Base-by-base conservation (phyloP, 1,140 invertebrate genomes). In the Diachasmimorpha longicaudata region DNA sequence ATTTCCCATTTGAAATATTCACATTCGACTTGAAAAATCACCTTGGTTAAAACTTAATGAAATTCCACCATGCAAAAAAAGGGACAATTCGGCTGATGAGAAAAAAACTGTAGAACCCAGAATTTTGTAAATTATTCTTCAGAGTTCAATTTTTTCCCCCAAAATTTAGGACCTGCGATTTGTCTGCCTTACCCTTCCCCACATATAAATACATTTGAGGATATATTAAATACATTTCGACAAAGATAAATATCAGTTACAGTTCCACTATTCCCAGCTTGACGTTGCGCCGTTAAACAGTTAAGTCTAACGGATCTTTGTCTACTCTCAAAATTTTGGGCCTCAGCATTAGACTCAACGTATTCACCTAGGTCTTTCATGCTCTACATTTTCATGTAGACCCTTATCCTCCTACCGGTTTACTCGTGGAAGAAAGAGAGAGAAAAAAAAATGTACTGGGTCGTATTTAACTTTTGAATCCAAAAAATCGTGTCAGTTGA, bases 261-360 rank as follows among this genome's bases (percentile, higher is more conserved):
- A 78, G 68, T 79, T 67, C 31, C 74, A 67, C 44, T 46, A 19
- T 52, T 66, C 63, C 13, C 42, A 46, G 1, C 67, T 46, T 6
- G 19, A 48, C 73, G 58, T 81, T 75, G 73, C 76, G 68, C 48
- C 76, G 78, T 80, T 80, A 75, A 81, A 83, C 81, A 80, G 81
- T 84, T 83, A 83, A 77, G 74, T 73, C 78, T 84, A 84, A 84
- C 81, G 82, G 82, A 37, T 39, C 58, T 55, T 21, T 55, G 4
- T 55, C 58, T 63, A 63, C 31, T 63, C 58, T 25, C 48, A 63
- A 63, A 63, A 63, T 63, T 63, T 63, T 13, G 79, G 81, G 58
- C 31, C 72, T 71, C 52, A 74, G 58, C 55, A 25, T 48, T 72
- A 75, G 80, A 82, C 81, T 63, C 52, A 75, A 75, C 39, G 69